phyloP scores from a whole-genome alignment of 2,888 invertebrate species.

The Drosophila longiperda region DNA sequence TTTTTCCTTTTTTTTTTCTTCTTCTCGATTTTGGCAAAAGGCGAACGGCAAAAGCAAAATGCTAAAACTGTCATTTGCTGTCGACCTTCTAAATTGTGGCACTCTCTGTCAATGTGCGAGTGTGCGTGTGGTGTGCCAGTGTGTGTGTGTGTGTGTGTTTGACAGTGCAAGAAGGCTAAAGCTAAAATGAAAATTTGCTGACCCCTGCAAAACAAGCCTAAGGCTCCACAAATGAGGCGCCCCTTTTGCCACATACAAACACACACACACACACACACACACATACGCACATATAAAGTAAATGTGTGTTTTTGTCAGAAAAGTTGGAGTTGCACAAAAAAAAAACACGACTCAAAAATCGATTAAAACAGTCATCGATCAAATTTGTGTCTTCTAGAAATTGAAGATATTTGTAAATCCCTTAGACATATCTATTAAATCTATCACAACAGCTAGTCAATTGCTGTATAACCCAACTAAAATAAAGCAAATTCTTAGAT shows the following conservation, averaged over 20 bases:
- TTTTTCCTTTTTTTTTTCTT: not conserved
- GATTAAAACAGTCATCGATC: not conserved
- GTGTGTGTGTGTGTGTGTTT: conserved; percentile 16
- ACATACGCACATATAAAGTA: conserved; percentile 57
- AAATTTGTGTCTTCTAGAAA: not conserved
- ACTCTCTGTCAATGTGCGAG: conserved; percentile 9
- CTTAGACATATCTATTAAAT: not conserved
- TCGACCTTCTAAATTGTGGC: conserved; percentile 70
- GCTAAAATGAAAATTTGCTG: conserved; percentile 72
- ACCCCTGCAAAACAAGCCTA: conserved; percentile 63
- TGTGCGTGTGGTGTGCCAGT: conserved; percentile 1
- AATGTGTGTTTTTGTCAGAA: conserved; percentile 33
- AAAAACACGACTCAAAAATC: not conserved
- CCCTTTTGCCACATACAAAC: conserved; percentile 12
- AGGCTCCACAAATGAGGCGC: conserved; percentile 52
- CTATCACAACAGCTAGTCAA: not conserved
- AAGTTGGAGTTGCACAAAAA: conserved; percentile 1
- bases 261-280: conserved; percentile 4
- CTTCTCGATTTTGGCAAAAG: conserved; percentile 11
- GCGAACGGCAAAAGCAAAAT: conserved; percentile 63
- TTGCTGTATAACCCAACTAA: not conserved
- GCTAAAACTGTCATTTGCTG: conserved; percentile 77
- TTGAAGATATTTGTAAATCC: not conserved
- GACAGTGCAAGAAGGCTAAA: conserved; percentile 39
- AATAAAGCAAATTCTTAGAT: not conserved